Conservation (phyloP, 2,113 vertebrate species). For the Cololabis saira region DNA sequence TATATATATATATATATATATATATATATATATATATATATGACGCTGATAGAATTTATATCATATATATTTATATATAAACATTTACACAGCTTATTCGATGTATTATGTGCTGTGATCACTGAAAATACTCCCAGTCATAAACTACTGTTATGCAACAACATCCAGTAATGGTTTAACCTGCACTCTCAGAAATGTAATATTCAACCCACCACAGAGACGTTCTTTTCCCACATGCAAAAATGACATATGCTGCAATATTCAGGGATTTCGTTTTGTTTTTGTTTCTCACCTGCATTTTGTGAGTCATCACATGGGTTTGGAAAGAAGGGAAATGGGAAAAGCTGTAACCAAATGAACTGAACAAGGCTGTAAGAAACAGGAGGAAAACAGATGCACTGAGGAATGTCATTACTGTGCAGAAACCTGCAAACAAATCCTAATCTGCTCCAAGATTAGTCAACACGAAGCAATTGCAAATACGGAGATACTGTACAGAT, state of each 20-base stretch:
- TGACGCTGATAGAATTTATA: no score
- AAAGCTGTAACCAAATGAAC: conserved; percentile 33
- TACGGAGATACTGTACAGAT: conserved; percentile 50
- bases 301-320: neutral
- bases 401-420: conserved; percentile 71
- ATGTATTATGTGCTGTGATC: conserved; percentile 26
- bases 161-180: conserved; percentile 24
- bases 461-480: conserved; percentile 36
- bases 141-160: conserved; percentile 41
- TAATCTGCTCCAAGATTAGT: conserved; percentile 59
- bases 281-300: neutral
- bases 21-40: no score
- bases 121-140: conserved; percentile 22
- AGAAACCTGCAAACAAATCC: conserved; percentile 45
- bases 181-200: conserved; percentile 17
- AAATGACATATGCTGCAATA: no score
- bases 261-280: conserved; percentile 4
- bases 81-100: conserved; percentile 20
- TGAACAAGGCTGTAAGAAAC: conserved; percentile 25
- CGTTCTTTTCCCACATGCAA: no score
- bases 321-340: conserved; percentile 10
- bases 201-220: neutral
- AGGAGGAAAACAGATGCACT: conserved; percentile 57
- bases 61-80: no score
- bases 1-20: no score